Conservation (phyloP, 1,140 invertebrate genomes). For the Agrypnia vestita region DNA sequence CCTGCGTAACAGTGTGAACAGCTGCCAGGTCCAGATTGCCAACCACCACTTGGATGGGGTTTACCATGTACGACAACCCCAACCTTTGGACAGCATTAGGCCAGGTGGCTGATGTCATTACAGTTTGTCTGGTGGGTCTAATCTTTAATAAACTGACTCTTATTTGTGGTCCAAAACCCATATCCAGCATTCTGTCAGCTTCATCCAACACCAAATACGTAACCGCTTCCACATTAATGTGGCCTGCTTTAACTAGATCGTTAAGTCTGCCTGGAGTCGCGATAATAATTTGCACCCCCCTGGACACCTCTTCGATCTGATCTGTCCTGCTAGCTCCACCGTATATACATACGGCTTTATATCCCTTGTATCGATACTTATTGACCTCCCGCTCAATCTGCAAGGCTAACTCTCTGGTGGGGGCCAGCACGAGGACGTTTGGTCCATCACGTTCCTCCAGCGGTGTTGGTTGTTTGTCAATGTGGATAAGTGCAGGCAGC, state of each 20-base stretch:
- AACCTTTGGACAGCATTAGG: constrained; percentile 86
- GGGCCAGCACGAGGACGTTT: constrained; percentile 89
- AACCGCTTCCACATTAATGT: constrained; percentile 82
- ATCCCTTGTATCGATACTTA: constrained; percentile 88
- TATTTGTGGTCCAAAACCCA: constrained; percentile 93
- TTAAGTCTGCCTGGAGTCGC: constrained; percentile 92
- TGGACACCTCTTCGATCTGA: constrained; percentile 82
- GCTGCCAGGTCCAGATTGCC: constrained; percentile 90
- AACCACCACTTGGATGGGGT: constrained; percentile 92
- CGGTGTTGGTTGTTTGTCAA: constrained; percentile 83
- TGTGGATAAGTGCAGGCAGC: constrained; percentile 91
- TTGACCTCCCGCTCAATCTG: constrained; percentile 93
- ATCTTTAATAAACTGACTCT: constrained; percentile 85
- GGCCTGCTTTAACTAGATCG: constrained; percentile 80
- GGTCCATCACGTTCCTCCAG: constrained; percentile 82
- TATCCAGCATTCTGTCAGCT: constrained; percentile 90
- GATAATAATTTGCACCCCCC: constrained; percentile 90
- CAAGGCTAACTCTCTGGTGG: constrained; percentile 91
- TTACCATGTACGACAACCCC: constrained; percentile 87
- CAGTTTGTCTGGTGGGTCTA: constrained; percentile 85
- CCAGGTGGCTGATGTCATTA: constrained; percentile 94
- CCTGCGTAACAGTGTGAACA: constrained; percentile 87
- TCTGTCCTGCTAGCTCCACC: constrained; percentile 85
- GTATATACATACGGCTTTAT: constrained; percentile 90
- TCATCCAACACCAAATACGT: constrained; percentile 95